Base-by-base conservation (phyloP, 1,140 invertebrate species). In the Drosophila paulistorum region DNA sequence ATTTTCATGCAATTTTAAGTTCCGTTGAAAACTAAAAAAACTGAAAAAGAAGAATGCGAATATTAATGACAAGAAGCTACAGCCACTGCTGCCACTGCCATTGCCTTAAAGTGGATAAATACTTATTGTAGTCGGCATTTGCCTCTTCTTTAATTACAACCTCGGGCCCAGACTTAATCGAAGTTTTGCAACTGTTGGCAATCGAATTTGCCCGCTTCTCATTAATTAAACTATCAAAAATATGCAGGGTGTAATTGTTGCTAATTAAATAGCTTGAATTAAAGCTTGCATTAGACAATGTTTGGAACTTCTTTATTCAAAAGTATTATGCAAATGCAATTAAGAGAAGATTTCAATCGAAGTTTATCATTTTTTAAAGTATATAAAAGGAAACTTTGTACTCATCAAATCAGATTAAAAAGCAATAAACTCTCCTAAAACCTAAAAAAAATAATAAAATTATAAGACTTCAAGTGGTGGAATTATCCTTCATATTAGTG, bases 41-140 rank as follows among this genome's bases (percentile, higher is more conserved):
- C 66, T 79, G 14, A 55, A 58, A 54, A 48, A 63, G 72, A 79
- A 63, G 76, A 79, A 76, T 83, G 75, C 68, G 80, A 79, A 82
- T 79, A 76, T 83, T 79, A 76, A 83, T 84, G 81, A 30, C 41
- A 60, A 37, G 33, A 59, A 37, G 57, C 7, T 3, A 58, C 23
- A 6, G 26, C 35, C 7, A 35, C 35, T 23, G 4, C 23, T 10
- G 35, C 48, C 17, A 4, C 23, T 10, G 35, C 48, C 17, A 4
- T 20, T 17, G 30, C 57, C 30, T 20, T n/a, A 37, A 37, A 37
- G 57, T 37, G 14, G 26, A 10, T 59, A 59, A 33, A 37, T 59
- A 13, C 23, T 13, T 9, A 57, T 57, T 57, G 26, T 57, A 33
- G 4, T 9, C 26, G 23, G 26, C 54, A 14, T 17, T 37, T 30